phyloP scores from a whole-genome alignment of 1,140 invertebrate species.

The Trachymyrmex cornetzi region DNA sequence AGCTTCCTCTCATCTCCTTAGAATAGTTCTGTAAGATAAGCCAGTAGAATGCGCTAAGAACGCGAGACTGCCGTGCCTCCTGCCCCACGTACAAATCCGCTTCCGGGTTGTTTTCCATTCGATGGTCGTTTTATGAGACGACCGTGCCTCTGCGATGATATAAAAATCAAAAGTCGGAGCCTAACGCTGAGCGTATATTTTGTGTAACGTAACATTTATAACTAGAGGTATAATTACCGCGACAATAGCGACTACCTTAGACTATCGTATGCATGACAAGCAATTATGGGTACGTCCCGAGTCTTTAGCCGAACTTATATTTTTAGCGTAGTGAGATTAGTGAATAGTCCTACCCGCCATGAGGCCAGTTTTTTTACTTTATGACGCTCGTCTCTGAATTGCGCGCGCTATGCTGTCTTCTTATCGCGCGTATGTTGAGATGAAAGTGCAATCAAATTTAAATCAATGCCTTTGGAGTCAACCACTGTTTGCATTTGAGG shows the following conservation, averaged over 20 bases:
- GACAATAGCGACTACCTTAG: constrained; percentile 58
- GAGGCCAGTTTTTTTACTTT: constrained; percentile 16
- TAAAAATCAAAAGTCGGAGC: constrained; percentile 49
- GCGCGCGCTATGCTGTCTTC: constrained; percentile 2
- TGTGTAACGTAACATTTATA: constrained; percentile 61
- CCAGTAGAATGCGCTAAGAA: constrained; percentile 60
- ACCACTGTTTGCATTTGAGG: not conserved
- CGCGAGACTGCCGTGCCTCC: constrained; percentile 78
- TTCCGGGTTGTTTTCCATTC: constrained; percentile 65
- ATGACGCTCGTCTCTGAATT: not conserved
- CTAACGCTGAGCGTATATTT: constrained; percentile 60
- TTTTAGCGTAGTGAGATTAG: constrained; percentile 46
- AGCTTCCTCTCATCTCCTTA: constrained; percentile 71
- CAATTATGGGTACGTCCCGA: constrained; percentile 9
- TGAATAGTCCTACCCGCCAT: not conserved
- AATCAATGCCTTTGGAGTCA: constrained; percentile 16
- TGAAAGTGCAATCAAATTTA: constrained; percentile 56
- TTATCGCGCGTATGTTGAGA: not conserved
- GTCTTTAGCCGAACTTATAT: constrained; percentile 24
- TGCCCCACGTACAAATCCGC: constrained; percentile 66
- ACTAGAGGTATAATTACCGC: constrained; percentile 49
- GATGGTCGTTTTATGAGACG: constrained; percentile 58
- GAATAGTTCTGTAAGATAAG: constrained; percentile 68
- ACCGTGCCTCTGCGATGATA: constrained; percentile 67
- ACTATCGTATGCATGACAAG: constrained; percentile 10